Evolutionary conservation across 2,113 vertebrate genomes (phyloP), one percentile per base, ranked within the genome.

Genomic region (Hippocampus zosterae): DNA sequence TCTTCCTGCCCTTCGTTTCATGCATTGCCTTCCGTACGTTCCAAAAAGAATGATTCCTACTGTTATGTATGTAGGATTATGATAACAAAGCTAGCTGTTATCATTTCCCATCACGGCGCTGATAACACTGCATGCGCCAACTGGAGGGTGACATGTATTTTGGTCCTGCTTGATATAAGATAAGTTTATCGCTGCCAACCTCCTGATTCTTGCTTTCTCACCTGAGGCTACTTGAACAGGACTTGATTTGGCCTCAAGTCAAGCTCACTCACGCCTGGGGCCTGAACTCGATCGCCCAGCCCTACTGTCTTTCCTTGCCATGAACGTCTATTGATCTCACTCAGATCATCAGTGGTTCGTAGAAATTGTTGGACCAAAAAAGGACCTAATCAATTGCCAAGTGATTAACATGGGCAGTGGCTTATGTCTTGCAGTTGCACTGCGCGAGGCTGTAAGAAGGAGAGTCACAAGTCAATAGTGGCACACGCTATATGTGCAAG

Each of bases 71-170:
- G 85, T 82, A 66, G 79, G 75, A 87, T 89, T 88, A 87, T 86
- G 86, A 89, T 88, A 87, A 88, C 74, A 79, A 67, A 66, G 83
- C 78, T 85, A 69, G 56, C 77, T 84, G 81, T 86, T 87, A 89
- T 88, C 84, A 81, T 67, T 84, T 86, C 84, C 80, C 79, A 84
- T 86, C 84, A 83, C 48, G 71, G 64, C 10, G 67, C 81, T 63
- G 89, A 89, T 88, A 89, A 84, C 79, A 78, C 63, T 55, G 74
- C 71, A 50, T 66, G 72, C 69, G 69, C 79, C 79, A 79, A 87
- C 68, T 62, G 73, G 78, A 81, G 85, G 85, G 84, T 85, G 88
- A 89, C 85, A 85, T 88, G 85, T 80, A 86, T 88, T 88, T 89
- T 80, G 59, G 44, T 74, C 73, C 70, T 68, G 88, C 88, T 87